Evolutionary conservation across 2,888 invertebrate species (phyloP).

Genomic region (Pseudococcus viburni): DNA sequence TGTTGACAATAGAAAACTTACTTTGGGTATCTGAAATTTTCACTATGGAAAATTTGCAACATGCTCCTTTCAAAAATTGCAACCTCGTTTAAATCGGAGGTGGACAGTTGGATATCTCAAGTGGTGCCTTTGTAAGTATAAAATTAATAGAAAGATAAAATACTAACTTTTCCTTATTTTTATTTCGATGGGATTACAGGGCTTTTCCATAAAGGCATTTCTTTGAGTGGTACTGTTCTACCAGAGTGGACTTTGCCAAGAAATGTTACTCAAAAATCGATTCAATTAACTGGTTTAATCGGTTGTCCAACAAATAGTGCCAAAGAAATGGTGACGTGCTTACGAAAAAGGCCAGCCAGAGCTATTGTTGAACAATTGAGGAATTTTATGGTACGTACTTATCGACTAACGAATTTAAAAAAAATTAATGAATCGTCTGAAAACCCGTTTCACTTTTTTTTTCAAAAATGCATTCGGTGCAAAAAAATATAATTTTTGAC

Average conservation of each 20-base stretch:
- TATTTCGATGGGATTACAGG: constrained; percentile 67
- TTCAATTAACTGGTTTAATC: constrained; percentile 69
- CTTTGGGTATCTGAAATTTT: too few relatives aligned
- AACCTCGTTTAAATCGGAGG: too few relatives aligned
- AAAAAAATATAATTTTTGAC: too few relatives aligned
- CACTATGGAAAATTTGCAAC: too few relatives aligned
- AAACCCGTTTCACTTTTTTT: too few relatives aligned
- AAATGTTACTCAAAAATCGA: constrained; percentile 69
- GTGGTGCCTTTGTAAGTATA: too few relatives aligned
- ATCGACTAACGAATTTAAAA: too few relatives aligned
- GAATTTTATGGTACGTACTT: constrained; percentile 62
- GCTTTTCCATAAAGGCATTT: constrained; percentile 70
- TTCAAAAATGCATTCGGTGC: too few relatives aligned
- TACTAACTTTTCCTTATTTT: background rate
- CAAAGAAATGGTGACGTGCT: constrained; percentile 70
- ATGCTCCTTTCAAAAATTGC: background rate
- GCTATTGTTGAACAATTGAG: constrained; percentile 68
- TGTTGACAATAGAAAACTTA: too few relatives aligned
- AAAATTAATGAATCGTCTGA: too few relatives aligned
- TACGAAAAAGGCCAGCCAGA: constrained; percentile 69
- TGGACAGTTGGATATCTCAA: too few relatives aligned
- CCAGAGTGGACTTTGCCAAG: constrained; percentile 70
- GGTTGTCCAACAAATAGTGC: constrained; percentile 70
- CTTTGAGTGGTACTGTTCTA: constrained; percentile 70
- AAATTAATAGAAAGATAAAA: too few relatives aligned